Conservation (phyloP, 1,140 invertebrate species). For the Artemia franciscana region DNA sequence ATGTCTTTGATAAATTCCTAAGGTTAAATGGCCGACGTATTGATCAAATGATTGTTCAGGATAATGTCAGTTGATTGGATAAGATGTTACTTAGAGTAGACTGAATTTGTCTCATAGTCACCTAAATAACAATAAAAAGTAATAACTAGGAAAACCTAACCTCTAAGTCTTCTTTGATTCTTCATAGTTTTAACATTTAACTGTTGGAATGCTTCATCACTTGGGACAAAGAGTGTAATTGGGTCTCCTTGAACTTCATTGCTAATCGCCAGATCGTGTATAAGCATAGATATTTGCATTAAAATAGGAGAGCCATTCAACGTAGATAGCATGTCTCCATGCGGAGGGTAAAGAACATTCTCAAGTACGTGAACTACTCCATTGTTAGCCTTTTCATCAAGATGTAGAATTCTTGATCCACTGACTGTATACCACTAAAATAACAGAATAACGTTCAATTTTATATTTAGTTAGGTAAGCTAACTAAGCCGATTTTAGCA, state of each 20-base stretch:
- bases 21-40: no score
- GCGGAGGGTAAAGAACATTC: constrained; percentile 20
- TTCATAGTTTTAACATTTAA: not conserved
- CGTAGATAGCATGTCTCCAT: constrained; percentile 16
- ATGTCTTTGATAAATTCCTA: no score
- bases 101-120: no score
- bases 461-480: no score
- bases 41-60: no score
- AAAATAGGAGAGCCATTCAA: constrained; percentile 16
- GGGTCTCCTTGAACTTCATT: not conserved
- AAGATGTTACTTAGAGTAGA: no score
- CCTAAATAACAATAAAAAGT: no score
- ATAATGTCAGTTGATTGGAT: no score
- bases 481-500: no score
- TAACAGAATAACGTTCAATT: no score
- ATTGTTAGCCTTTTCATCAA: constrained; percentile 19
- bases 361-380: constrained; percentile 24
- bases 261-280: not conserved
- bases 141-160: not conserved
- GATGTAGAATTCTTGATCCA: constrained; percentile 16
- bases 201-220: not conserved
- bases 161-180: not conserved
- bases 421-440: constrained; percentile 18
- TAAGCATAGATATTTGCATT: constrained; percentile 3
- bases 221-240: not conserved